Percentiles rank a stretch among this genome's conserved stretches.
Conservation (phyloP, 2,113 vertebrate species). For the Oreochromis niloticus region DNA sequence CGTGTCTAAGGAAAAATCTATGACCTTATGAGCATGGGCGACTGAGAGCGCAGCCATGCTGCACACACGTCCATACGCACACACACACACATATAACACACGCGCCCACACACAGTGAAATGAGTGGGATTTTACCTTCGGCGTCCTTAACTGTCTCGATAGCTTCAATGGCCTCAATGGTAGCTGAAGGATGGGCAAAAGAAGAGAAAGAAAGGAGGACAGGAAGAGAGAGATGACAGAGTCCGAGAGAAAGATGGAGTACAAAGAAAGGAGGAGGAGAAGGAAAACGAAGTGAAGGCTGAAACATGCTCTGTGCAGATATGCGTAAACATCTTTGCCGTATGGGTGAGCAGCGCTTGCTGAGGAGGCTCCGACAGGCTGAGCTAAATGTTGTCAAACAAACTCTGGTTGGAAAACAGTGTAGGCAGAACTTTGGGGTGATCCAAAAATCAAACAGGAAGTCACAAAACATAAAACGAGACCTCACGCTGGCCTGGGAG, state of each 20-base stretch:
- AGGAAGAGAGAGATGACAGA: slow-evolving; percentile 31
- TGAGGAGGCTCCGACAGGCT: background rate
- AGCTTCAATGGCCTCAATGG: slow-evolving; percentile 77
- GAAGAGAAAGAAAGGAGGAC: slow-evolving; percentile 4
- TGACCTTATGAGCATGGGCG: slow-evolving; percentile 54
- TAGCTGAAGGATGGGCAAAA: slow-evolving; percentile 67
- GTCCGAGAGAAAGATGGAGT: slow-evolving; percentile 27
- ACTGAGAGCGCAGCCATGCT: slow-evolving; percentile 52
- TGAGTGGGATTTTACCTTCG: slow-evolving; percentile 71
- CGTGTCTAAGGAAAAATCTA: slow-evolving; percentile 43
- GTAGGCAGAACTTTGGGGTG: background rate
- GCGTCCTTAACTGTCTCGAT: slow-evolving; percentile 75
- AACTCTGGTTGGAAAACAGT: background rate
- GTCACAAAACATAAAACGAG: background rate
- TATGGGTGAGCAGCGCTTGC: background rate
- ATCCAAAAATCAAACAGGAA: background rate
- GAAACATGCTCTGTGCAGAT: slow-evolving; percentile 64
- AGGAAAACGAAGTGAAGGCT: slow-evolving; percentile 57
- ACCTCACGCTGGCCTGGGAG: background rate
- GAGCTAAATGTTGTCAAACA: background rate
- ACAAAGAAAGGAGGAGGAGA: slow-evolving; percentile 30
- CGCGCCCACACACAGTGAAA: slow-evolving; percentile 35
- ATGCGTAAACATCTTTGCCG: background rate
- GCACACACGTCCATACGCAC: background rate
- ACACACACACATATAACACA: background rate